A percentile compares a stretch with the other conserved stretches of the same genome.
These are phyloP conservation scores for Spermophilus dauricus DNA, from an alignment of 2,113 vertebrate genomes.

Conservation along the genomic window DNA sequence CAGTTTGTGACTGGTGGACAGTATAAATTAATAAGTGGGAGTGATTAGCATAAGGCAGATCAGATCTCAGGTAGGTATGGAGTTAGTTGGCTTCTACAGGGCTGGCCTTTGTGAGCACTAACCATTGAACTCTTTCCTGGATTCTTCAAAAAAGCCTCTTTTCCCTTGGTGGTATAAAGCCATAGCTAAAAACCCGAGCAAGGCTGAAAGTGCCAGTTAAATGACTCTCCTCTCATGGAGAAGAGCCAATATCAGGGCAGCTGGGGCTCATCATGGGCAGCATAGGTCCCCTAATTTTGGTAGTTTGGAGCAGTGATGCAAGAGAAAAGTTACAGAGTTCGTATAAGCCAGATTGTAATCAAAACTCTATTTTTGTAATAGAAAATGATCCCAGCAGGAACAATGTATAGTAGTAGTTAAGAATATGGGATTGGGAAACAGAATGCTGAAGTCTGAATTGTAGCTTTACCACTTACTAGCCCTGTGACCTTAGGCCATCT, in stretches of 20 bases:
- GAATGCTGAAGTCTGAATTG: not conserved
- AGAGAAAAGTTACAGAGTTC: not conserved
- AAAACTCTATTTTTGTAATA: not conserved
- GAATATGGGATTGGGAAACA: not conserved
- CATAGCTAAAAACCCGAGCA: not conserved
- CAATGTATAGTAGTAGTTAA: not conserved
- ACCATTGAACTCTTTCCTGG: not conserved
- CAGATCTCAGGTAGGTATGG: not conserved
- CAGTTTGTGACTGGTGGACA: not conserved
- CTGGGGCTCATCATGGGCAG: not conserved
- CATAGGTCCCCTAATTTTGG: not conserved
- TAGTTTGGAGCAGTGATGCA: not conserved
- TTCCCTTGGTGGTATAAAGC: not conserved
- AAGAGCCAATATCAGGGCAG: not conserved
- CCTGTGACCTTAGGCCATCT: not conserved
- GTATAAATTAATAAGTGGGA: not conserved
- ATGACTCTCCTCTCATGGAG: not conserved
- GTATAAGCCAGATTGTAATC: not conserved
- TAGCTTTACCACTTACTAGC: not conserved
- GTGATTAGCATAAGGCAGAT: not conserved
- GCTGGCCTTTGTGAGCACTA: not conserved
- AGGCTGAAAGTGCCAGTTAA: not conserved
- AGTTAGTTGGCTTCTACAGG: not conserved
- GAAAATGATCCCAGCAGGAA: not conserved
- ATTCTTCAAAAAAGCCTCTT: not conserved